Evolutionary conservation across 2,888 invertebrate species (phyloP), one percentile per base, ranked within the genome.

Genomic region (Deilephila elpenor): DNA sequence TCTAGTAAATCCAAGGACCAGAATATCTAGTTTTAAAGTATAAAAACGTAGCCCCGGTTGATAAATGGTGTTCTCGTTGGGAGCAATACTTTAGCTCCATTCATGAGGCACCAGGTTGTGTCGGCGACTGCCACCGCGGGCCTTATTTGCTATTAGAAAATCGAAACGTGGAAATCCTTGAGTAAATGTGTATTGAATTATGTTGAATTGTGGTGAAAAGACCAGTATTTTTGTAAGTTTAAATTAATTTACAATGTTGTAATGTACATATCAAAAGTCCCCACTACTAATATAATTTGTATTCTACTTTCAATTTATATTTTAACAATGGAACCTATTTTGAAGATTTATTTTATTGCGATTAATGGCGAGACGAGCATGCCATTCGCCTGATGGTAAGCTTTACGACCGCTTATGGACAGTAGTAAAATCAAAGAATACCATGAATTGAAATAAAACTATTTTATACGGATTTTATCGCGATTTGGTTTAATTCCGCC

Each of bases 1-100:
- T 44, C 44, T 14, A 44, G 2, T 44, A 44, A 44, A 44, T 44
- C 44, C 44, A 44, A 44, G 44, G 44, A 14, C 14, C 44, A 14
- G 14, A 44, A 11, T 44, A 44, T 44, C 44, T 11, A 44, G 62
- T 34, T n/a, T 2, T 44, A 62, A 34, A 19, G 62, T 37, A 37
- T 37, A 44, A 20, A 64, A 20, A 37, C 37, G 44, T 20, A n/a
- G 56, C 56, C 73, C 76, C 80, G 78, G 77, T 80, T 83, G 83
- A 83, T 81, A 83, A 83, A 83, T 83, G 78, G 82, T 79, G 79
- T 34, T 34, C 77, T 79, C 75, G 76, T 74, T 74, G 76, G 73
- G 76, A 11, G 51, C 70, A 72, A 79, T 74, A 74, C 74, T 74
- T 76, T 75, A 73, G 73, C 74, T 78, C 77, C 78, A 79, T 80